phyloP scores from a whole-genome alignment of 2,888 invertebrate genomes.

The Aricia artaxerxes region DNA sequence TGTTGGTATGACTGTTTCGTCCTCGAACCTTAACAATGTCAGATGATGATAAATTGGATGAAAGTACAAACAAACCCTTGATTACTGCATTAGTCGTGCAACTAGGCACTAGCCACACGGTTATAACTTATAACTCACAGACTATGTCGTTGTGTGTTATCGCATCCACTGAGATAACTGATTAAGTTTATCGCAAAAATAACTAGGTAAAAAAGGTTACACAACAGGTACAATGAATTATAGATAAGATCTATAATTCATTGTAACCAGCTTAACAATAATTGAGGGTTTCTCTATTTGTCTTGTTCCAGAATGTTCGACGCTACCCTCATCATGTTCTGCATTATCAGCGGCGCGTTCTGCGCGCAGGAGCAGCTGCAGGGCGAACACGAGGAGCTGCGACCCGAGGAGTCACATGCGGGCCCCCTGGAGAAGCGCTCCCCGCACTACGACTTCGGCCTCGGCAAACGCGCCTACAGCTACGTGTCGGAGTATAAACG shows the following conservation, averaged over 20 bases:
- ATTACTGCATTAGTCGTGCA: neutral
- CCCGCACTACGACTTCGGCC: conserved; percentile 78
- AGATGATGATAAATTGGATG: neutral
- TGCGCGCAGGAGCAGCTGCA: conserved; percentile 64
- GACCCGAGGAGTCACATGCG: conserved; percentile 43
- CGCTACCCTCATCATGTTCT: conserved; percentile 56
- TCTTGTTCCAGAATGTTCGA: conserved; percentile 67
- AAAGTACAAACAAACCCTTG: neutral
- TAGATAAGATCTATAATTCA: neutral
- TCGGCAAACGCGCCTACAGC: conserved; percentile 80
- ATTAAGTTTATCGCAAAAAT: too few relatives aligned
- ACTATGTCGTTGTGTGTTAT: too few relatives aligned
- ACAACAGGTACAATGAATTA: too few relatives aligned
- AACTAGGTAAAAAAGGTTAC: too few relatives aligned
- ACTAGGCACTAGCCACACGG: neutral
- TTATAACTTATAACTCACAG: neutral
- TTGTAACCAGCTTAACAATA: neutral
- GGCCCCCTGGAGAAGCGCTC: conserved; percentile 65
- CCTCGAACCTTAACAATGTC: conserved; percentile 1
- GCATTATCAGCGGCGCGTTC: conserved; percentile 59
- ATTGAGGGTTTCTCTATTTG: neutral
- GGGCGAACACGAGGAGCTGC: conserved; percentile 56
- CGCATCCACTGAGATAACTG: too few relatives aligned
- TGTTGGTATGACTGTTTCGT: neutral
- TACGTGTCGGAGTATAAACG: conserved; percentile 84